phyloP scores from a whole-genome alignment of 2,888 invertebrate genomes.

The Drosophila buzzatii region DNA sequence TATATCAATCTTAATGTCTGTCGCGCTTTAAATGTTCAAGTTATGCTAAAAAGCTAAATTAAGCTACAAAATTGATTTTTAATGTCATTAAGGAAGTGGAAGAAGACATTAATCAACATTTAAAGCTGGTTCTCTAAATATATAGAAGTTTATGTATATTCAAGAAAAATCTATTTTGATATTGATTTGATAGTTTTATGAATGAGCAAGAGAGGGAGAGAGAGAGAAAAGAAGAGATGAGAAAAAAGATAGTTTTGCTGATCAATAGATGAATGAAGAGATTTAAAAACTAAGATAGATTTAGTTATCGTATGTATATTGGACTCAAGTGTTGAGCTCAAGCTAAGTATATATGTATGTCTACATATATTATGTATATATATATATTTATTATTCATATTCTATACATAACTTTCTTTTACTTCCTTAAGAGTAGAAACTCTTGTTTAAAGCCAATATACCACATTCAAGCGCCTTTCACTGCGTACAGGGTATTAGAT shows the following conservation, averaged over 20 bases:
- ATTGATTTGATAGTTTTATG: not conserved
- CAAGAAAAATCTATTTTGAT: not conserved
- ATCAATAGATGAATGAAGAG: no score
- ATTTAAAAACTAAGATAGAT: no score
- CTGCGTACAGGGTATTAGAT: not conserved
- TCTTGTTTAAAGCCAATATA: not conserved
- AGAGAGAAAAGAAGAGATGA: no score
- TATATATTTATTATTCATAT: no score
- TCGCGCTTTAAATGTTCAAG: not conserved
- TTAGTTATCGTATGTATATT: no score
- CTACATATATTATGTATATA: not conserved
- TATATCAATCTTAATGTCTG: not conserved
- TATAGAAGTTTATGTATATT: not conserved
- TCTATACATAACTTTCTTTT: not conserved
- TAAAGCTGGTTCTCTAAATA: not conserved
- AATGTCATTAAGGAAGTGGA: constrained; percentile 1
- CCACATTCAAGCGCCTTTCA: not conserved
- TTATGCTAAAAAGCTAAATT: not conserved
- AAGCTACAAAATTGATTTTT: constrained; percentile 4
- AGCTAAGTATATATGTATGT: no score
- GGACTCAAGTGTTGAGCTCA: no score
- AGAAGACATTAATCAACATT: not conserved
- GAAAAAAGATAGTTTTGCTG: not conserved
- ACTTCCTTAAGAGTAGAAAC: not conserved
- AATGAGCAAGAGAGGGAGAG: not conserved